Conservation (phyloP, 2,888 invertebrate species). For the Caprella mutica region DNA sequence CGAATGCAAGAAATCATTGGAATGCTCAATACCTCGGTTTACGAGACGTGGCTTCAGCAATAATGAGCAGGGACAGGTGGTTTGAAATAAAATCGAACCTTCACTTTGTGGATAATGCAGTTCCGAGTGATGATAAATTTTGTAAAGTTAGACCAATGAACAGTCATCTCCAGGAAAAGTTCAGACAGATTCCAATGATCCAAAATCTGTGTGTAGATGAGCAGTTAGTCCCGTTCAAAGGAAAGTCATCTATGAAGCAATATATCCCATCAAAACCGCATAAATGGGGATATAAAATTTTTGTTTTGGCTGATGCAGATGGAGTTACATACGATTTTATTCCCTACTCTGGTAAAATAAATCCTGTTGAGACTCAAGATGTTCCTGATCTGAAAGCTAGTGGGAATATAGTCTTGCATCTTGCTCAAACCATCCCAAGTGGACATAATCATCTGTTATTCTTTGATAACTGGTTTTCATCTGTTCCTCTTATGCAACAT, state of each 20-base stretch:
- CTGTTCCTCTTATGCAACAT: not conserved
- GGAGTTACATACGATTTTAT: not conserved
- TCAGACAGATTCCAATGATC: not conserved
- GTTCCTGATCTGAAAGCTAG: slow-evolving; percentile 10
- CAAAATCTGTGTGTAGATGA: not conserved
- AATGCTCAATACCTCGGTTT: too few relatives aligned
- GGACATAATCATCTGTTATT: not conserved
- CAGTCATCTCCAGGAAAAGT: not conserved
- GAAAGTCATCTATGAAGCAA: not conserved
- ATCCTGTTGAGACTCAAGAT: not conserved
- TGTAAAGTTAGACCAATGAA: not conserved
- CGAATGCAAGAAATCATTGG: too few relatives aligned
- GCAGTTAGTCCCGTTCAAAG: not conserved
- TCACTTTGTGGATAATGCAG: slow-evolving; percentile 5
- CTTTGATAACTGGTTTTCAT: not conserved
- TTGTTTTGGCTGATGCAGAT: not conserved
- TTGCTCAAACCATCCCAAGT: not conserved
- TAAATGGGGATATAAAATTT: not conserved
- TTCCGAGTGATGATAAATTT: not conserved
- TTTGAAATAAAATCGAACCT: not conserved
- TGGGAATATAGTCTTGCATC: slow-evolving; percentile 7
- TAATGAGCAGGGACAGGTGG: slow-evolving; percentile 6
- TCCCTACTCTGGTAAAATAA: not conserved
- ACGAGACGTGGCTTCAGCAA: not conserved
- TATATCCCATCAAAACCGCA: not conserved